Percentiles rank a stretch among this genome's conserved stretches.
These are phyloP conservation scores for Globodera ellingtonae DNA, from an alignment of 1,140 invertebrate genomes.

Conservation along the genomic window DNA sequence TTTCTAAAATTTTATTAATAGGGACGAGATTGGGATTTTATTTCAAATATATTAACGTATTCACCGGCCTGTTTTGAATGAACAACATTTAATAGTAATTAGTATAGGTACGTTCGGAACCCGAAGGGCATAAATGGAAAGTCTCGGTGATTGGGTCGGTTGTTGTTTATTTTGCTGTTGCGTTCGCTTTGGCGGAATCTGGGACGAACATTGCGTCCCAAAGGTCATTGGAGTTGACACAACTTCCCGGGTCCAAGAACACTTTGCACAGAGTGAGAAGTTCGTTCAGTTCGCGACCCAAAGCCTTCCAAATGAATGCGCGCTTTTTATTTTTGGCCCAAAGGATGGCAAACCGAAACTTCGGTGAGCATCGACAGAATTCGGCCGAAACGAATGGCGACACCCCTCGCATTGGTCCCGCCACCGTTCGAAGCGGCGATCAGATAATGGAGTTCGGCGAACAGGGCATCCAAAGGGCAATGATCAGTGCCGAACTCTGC, in stretches of 20 bases:
- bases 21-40: no score
- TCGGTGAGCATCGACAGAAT: constrained; percentile 6
- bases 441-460: neutral
- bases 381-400: neutral
- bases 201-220: neutral
- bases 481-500: neutral
- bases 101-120: no score
- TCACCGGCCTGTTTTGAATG: no score
- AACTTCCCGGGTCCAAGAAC: constrained; percentile 2
- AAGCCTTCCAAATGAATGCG: neutral
- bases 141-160: no score
- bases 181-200: neutral
- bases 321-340: neutral
- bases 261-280: neutral
- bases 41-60: no score
- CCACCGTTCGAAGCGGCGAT: neutral
- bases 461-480: neutral
- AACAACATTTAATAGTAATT: no score
- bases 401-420: neutral
- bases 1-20: no score
- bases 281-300: neutral
- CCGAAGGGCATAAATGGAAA: no score
- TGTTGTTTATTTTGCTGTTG: no score
- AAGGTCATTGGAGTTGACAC: neutral
- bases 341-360: neutral